Base-by-base conservation (phyloP, 2,888 invertebrate species). In the Drosophila flavopinicola region DNA sequence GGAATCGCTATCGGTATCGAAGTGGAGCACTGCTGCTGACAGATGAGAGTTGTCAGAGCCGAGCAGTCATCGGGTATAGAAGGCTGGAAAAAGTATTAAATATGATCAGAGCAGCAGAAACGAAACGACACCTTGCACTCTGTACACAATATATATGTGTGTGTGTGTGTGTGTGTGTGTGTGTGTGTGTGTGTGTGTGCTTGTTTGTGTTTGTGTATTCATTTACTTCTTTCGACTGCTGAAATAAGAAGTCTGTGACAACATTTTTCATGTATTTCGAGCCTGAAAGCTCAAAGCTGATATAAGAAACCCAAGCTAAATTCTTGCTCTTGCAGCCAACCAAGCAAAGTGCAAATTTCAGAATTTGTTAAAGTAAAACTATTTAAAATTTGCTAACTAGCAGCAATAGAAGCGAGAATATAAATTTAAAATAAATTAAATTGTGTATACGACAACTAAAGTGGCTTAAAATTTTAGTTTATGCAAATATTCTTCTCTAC, bases 91-190 rank as follows among this genome's bases (percentile, higher is more conserved):
- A 27, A n/a, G 4, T 61, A 59, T 77, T 80, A 52, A 84, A 80
- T 77, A 77, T 64, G 78, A 82, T 54, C 67, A 66, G n/a, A 52
- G 52, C 25, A 10, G 17, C 29, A 45, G 1, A 58, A 11, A 25
- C 37, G 1, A 58, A 11, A 25, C 37, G 63, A 56, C 63, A 75
- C 63, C 70, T 38, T 35, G 32, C 58, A 54, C 53, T 53, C 23
- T 23, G n/a, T 30, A n/a, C n/a, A n/a, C n/a, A n/a, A n/a, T n/a
- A n/a, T n/a, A n/a, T n/a, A n/a, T 17, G 9, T 41, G 6, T 42
- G 6, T 44, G 5, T 59, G 51, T 53, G 10, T 11, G 13, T 30
- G 25, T 29, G 11, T 45, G 13, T 42, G 27, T 35, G 25, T 27
- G 10, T 49, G 23, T 20, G 6, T 29, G 27, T 24, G 10, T 23